These are phyloP conservation scores for Oncorhynchus masou DNA, from an alignment of 2,113 vertebrate species.

Conservation along the genomic window DNA sequence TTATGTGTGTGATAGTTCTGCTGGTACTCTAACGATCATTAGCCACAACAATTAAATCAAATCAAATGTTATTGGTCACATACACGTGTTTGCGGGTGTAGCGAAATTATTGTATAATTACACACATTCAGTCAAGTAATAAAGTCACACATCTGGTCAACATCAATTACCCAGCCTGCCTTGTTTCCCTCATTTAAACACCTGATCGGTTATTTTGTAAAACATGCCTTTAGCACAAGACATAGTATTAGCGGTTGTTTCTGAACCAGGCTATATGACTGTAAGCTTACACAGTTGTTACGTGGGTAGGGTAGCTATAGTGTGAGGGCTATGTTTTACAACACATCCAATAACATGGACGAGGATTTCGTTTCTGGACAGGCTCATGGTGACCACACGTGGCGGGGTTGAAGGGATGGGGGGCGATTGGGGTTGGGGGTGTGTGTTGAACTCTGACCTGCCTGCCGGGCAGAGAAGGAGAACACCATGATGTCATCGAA, in stretches of 20 bases:
- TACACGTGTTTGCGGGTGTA: too few species aligned
- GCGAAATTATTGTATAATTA: background rate
- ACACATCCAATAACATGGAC: too few species aligned
- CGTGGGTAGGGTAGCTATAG: too few species aligned
- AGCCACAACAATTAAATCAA: background rate
- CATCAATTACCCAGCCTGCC: background rate
- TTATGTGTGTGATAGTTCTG: constrained; percentile 8
- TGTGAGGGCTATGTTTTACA: too few species aligned
- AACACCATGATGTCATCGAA: constrained; percentile 99
- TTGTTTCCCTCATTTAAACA: constrained; percentile 1
- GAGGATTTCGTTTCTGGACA: too few species aligned
- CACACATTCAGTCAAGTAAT: background rate
- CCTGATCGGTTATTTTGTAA: background rate
- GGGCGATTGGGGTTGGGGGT: background rate
- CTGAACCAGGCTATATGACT: too few species aligned
- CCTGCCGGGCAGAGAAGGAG: constrained; percentile 90
- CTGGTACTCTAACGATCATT: constrained; percentile 21
- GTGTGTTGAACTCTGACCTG: constrained; percentile 73
- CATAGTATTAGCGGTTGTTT: background rate
- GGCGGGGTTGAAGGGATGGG: background rate
- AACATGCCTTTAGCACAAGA: background rate
- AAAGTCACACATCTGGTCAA: constrained; percentile 1
- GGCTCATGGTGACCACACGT: background rate
- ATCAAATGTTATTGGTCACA: too few species aligned
- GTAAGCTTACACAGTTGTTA: too few species aligned